phyloP scores from a whole-genome alignment of 2,113 vertebrate species.

The Aptenodytes forsteri region DNA sequence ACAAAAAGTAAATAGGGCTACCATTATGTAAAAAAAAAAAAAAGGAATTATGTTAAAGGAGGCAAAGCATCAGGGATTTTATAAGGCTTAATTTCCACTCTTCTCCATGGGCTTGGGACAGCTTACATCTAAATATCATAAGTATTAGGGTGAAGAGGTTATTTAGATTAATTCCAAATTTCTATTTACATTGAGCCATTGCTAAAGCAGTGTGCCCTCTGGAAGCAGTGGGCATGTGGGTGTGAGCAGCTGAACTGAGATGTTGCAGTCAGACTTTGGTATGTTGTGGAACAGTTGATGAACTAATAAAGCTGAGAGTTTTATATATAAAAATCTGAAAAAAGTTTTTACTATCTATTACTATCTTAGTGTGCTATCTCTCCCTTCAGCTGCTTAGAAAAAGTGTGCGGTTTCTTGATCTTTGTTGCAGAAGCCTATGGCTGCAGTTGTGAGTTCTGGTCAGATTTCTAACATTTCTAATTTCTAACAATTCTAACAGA shows the following conservation, averaged over 20 bases:
- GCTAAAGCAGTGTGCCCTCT: background rate
- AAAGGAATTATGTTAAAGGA: background rate
- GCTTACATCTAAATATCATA: background rate
- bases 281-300: background rate
- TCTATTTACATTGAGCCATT: background rate
- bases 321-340: background rate
- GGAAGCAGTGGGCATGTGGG: background rate
- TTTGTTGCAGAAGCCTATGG: background rate
- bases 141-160: background rate
- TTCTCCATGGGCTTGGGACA: background rate
- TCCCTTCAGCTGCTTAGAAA: background rate
- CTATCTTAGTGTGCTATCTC: background rate
- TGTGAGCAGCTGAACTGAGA: background rate
- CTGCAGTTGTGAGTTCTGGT: background rate
- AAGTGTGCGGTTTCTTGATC: background rate
- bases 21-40: background rate
- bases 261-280: background rate
- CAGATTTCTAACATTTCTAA: background rate
- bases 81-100: background rate
- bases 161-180: background rate
- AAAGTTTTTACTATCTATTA: background rate
- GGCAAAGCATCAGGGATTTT: background rate
- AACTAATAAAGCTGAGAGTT: background rate
- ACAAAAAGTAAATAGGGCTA: background rate
- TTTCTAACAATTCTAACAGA: too few relatives aligned